Conservation (phyloP, 2,888 invertebrate species). For the Gastrophysa polygoni region DNA sequence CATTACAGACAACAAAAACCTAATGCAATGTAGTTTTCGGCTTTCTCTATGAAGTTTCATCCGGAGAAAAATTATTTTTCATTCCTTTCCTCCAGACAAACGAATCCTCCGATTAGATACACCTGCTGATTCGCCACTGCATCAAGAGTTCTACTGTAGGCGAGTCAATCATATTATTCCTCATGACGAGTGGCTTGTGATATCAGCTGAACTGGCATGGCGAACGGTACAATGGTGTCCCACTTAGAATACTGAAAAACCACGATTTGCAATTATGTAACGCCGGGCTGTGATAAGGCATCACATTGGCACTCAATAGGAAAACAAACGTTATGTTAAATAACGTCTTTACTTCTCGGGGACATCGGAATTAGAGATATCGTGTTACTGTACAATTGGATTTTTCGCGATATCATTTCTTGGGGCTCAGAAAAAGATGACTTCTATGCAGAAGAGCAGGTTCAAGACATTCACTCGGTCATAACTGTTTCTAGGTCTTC, state of each 20-base stretch:
- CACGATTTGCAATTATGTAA: conserved; percentile 11
- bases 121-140: neutral
- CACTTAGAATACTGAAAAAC: conserved; percentile 5
- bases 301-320: neutral
- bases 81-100: too few species aligned
- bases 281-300: neutral
- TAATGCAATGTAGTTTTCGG: too few species aligned
- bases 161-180: neutral
- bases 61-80: too few species aligned
- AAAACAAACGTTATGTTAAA: conserved; percentile 13
- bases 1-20: too few species aligned
- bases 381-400: conserved; percentile 4
- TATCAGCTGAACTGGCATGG: neutral
- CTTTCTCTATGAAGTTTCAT: too few species aligned
- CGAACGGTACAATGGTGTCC: conserved; percentile 12
- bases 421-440: neutral
- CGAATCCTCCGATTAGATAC: too few species aligned
- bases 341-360: conserved; percentile 1
- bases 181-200: neutral
- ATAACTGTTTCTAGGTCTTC: neutral
- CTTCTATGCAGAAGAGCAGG: neutral
- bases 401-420: neutral
- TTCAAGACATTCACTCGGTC: neutral
- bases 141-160: neutral
- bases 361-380: conserved; percentile 11